A percentile compares a stretch with the other conserved stretches of the same genome.
Conservation (phyloP, 2,113 vertebrate genomes). For the Origma solitaria region DNA sequence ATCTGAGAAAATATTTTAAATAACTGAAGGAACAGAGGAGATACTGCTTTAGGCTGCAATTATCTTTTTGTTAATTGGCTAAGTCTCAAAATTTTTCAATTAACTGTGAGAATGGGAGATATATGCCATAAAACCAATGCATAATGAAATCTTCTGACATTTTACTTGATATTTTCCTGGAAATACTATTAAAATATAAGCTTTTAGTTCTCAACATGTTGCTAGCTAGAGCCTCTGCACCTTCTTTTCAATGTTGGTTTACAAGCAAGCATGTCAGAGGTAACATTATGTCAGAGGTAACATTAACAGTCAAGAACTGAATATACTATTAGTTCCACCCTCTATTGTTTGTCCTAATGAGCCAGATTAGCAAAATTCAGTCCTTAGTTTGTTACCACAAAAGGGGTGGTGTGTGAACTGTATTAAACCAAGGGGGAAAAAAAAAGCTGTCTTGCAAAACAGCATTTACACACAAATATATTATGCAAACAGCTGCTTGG, state of each 20-base stretch:
- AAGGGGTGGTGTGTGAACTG: background rate
- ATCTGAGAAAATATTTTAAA: background rate
- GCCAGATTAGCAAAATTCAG: background rate
- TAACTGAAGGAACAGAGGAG: background rate
- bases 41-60: background rate
- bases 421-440: background rate
- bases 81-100: background rate
- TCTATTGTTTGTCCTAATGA: background rate
- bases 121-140: background rate
- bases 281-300: background rate
- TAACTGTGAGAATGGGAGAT: background rate
- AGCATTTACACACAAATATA: background rate
- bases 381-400: background rate
- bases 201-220: background rate
- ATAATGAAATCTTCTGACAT: background rate
- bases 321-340: background rate
- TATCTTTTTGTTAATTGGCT: background rate
- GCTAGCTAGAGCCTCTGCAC: background rate
- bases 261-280: background rate
- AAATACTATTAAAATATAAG: background rate
- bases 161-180: background rate
- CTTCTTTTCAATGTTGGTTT: background rate
- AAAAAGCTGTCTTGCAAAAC: background rate
- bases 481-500: background rate
- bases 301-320: background rate